Conservation (phyloP, 2,888 invertebrate genomes). For the Choristoneura rosaceana region DNA sequence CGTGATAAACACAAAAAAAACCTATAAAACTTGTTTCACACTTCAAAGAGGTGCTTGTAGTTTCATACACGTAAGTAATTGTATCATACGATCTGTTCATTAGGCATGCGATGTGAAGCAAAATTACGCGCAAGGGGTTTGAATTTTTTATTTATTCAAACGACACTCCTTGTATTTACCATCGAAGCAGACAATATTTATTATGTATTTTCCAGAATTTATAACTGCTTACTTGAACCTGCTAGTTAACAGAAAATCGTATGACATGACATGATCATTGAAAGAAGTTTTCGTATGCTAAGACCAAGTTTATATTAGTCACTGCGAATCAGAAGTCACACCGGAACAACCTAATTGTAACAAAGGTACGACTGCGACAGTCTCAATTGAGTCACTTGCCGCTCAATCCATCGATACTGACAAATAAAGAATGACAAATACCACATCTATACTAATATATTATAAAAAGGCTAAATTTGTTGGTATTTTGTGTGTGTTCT, state of each 20-base stretch:
- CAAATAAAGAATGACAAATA: not conserved
- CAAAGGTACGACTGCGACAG: conserved; percentile 9
- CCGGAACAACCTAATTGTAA: conserved; percentile 2
- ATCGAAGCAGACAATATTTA: not conserved
- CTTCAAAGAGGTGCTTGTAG: not conserved
- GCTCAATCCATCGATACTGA: conserved; percentile 6
- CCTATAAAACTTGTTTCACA: not conserved
- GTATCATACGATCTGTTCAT: not conserved
- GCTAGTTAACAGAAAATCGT: no score
- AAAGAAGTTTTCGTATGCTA: not conserved
- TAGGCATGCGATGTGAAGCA: not conserved
- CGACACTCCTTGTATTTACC: not conserved
- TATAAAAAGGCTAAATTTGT: not conserved
- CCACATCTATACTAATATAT: not conserved
- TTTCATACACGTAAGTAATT: not conserved
- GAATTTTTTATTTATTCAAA: not conserved
- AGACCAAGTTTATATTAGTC: not conserved
- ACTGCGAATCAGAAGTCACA: conserved; percentile 1
- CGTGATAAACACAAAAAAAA: no score
- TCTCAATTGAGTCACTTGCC: conserved; percentile 37
- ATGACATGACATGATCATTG: not conserved
- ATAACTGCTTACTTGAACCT: no score
- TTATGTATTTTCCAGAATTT: no score
- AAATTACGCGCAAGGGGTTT: conserved; percentile 1
- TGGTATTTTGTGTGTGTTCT: no score